Percentiles rank a stretch among this genome's conserved stretches.
Conservation (phyloP, 2,797 vertebrate genomes). For the Myotis vivesi region DNA sequence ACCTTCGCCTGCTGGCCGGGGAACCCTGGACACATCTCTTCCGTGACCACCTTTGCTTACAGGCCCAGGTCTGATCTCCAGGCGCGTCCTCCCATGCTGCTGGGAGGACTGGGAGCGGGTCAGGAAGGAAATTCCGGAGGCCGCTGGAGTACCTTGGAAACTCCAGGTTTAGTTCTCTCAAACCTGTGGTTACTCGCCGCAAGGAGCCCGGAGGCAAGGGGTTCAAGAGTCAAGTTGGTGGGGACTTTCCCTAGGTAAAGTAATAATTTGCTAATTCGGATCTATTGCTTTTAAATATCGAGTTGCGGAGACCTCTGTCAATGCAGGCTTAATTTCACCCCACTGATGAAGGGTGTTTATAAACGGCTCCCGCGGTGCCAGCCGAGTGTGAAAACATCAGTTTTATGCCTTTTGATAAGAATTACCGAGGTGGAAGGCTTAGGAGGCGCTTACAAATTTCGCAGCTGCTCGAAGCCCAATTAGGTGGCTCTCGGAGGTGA, state of each 20-base stretch:
- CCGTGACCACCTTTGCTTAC: neutral
- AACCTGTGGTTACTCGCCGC: conserved; percentile 54
- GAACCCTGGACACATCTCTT: neutral
- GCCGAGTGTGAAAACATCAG: conserved; percentile 71
- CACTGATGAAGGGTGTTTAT: conserved; percentile 73
- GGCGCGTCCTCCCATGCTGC: no score
- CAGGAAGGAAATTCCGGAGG: neutral
- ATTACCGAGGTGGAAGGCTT: conserved; percentile 61
- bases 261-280: conserved; percentile 78
- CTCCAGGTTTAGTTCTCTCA: conserved; percentile 45
- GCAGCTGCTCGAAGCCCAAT: conserved; percentile 64
- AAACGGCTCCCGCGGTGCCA: conserved; percentile 62
- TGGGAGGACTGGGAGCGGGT: neutral
- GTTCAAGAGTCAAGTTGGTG: conserved; percentile 38
- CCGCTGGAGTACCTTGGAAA: neutral
- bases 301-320: conserved; percentile 70
- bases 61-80: neutral
- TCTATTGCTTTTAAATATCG: conserved; percentile 77
- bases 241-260: conserved; percentile 53
- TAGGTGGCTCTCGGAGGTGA: conserved; percentile 57
- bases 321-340: conserved; percentile 71
- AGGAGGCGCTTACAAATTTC: conserved; percentile 72
- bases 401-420: conserved; percentile 72
- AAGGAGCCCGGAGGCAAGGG: conserved; percentile 32
- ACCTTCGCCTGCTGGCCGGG: accelerated